Evolutionary conservation across 2,888 invertebrate genomes (phyloP), one percentile per base, ranked within the genome.

Genomic region (Xestia c-nigrum): DNA sequence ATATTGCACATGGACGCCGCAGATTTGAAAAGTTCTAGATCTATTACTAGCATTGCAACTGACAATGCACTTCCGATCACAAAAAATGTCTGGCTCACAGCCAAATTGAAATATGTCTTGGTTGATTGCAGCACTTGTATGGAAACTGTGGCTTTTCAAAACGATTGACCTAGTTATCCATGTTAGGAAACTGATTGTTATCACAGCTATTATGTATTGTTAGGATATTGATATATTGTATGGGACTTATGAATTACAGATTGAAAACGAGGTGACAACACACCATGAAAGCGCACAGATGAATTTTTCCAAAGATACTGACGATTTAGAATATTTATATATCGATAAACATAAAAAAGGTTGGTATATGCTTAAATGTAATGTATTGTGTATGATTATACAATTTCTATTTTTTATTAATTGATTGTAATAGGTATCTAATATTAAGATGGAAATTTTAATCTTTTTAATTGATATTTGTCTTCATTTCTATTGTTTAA

Each of bases 21-120:
- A 67, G 55, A 61, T 75, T 77, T 79, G 52, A 76, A 89, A 76
- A 79, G 63, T 69, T 76, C 73, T 79, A 71, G 80, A 80, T 72
- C 76, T 69, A 88, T 90, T 87, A 88, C 85, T 84, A 77, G 68
- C 85, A 90, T 87, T 91, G 92, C 91, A 91, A 79, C 86, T 87
- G 85, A 94, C 91, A 93, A 93, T 93, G 93, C 92, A 92, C 76
- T 91, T 76, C 90, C 84, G 82, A 91, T 84, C 83, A 93, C 90
- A 93, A 93, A 93, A 95, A 92, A 93, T 88, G 90, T 92, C 92
- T 94, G 94, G 94, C 92, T 74, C 80, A 79, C 81, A 75, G 91
- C 94, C 94, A 95, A 95, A 95, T 95, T 94, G 91, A 95, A 93
- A 94, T 93, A 94, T 92, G 89, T 93, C 91, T 94, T 92, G 91